These are phyloP conservation scores for Agonopterix arenella DNA, from an alignment of 2,888 invertebrate genomes.

Conservation along the genomic window DNA sequence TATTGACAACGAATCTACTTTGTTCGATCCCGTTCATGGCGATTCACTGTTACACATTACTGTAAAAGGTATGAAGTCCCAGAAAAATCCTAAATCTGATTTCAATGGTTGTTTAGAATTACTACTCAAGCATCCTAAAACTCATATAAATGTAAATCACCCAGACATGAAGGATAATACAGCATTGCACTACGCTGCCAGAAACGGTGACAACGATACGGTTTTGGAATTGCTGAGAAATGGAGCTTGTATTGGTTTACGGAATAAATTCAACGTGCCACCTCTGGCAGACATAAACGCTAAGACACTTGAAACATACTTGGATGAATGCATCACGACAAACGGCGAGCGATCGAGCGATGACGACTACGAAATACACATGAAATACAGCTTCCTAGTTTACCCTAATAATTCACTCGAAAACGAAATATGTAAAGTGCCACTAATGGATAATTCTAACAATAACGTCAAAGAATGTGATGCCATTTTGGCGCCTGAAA, in stretches of 20 bases:
- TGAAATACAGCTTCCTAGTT: constrained; percentile 84
- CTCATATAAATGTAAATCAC: constrained; percentile 79
- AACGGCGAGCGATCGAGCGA: constrained; percentile 81
- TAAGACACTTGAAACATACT: constrained; percentile 81
- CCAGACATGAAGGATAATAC: constrained; percentile 80
- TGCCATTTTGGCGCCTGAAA: constrained; percentile 79
- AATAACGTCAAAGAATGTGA: constrained; percentile 53
- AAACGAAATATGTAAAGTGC: constrained; percentile 58
- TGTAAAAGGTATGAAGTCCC: constrained; percentile 70
- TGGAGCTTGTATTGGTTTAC: constrained; percentile 85
- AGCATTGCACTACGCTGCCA: constrained; percentile 85
- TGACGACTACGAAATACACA: constrained; percentile 82
- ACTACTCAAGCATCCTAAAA: constrained; percentile 72
- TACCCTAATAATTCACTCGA: constrained; percentile 72
- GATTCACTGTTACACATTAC: constrained; percentile 75
- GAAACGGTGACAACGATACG: constrained; percentile 80
- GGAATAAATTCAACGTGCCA: constrained; percentile 80
- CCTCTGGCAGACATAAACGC: constrained; percentile 85
- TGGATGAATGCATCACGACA: constrained; percentile 84
- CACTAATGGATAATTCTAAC: constrained; percentile 60
- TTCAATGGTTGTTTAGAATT: constrained; percentile 79
- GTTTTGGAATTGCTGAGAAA: constrained; percentile 79
- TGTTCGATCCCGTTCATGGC: constrained; percentile 62
- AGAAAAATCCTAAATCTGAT: constrained; percentile 65
- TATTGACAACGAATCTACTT: constrained; percentile 58